Base-by-base conservation (phyloP, 2,113 vertebrate species). In the Salvelinus namaycush region DNA sequence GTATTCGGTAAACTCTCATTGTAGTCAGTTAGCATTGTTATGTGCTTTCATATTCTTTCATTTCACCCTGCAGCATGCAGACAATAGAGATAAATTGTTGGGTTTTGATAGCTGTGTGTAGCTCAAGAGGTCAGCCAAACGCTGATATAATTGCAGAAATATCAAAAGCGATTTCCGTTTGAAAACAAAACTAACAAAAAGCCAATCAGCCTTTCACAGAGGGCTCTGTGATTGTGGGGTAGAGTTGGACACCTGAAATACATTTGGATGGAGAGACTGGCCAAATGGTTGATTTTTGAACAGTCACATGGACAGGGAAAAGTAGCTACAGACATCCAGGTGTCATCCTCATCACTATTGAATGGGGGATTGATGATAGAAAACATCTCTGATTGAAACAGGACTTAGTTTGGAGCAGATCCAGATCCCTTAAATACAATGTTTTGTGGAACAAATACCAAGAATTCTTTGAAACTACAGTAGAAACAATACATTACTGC, bases 41-140 rank as follows among this genome's bases (percentile, higher is more conserved):
- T 24, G 24, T 31, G 72, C 31, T 18, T 26, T 51, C 22, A 67
- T 68, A 11, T 44, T 68, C 8, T 68, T 66, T 72, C 31, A 18
- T 67, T 3, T 67, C 39, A 57, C 57, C 26, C 39, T 66, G 3
- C 67, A 54, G 51, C 70, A 73, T 51, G 77, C 77, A 44, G 75
- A 84, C 29, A 77, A 79, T 76, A 72, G 72, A 64, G 74, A 75
- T 18, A 81, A 83, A 86, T 57, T 62, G 44, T 54, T 68, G 68
- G 29, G 57, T 69, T 76, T 76, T 72, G 39, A 80, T 68, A 67
- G 75, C 49, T 51, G 67, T 68, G 67, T 71, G 72, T 34, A 39
- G 57, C 34, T 67, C 31, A 68, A 71, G 2, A 68, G 39, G 65
- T 57, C 62, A 65, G 39, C 29, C 44, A 29, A 74, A 71, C 5